A percentile compares a stretch with the other conserved stretches of the same genome.
These are phyloP conservation scores for Urocolius indicus DNA, from an alignment of 2,113 vertebrate genomes.

Conservation along the genomic window DNA sequence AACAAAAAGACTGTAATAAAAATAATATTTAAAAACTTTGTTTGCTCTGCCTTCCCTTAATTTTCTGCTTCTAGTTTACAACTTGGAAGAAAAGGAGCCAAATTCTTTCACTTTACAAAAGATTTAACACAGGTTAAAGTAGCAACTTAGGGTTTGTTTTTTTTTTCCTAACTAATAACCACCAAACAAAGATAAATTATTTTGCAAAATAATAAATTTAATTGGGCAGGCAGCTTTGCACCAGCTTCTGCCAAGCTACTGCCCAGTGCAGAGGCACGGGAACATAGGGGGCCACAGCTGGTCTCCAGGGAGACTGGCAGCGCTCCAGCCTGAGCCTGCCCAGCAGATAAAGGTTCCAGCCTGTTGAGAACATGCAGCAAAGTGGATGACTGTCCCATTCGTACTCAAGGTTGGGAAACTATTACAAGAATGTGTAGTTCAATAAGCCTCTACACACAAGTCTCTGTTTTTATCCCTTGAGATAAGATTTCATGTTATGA, in stretches of 20 bases:
- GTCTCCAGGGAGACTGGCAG: slow-evolving; percentile 8
- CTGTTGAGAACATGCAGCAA: slow-evolving; percentile 3
- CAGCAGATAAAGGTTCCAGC: slow-evolving; percentile 51
- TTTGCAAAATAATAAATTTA: slow-evolving; percentile 57
- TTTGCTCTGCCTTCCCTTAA: neutral
- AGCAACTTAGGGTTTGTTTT: slow-evolving; percentile 8
- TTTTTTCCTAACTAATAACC: slow-evolving; percentile 39
- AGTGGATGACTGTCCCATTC: slow-evolving; percentile 25
- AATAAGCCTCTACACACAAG: slow-evolving; percentile 37
- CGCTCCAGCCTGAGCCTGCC: neutral
- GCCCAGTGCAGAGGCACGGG: neutral
- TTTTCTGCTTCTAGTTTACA: slow-evolving; percentile 25
- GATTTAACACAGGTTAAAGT: slow-evolving; percentile 50
- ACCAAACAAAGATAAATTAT: slow-evolving; percentile 56
- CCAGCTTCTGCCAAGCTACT: neutral
- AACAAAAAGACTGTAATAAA: neutral
- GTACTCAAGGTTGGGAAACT: slow-evolving; percentile 27
- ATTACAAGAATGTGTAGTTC: slow-evolving; percentile 38
- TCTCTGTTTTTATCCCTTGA: slow-evolving; percentile 23
- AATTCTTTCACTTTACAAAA: slow-evolving; percentile 18
- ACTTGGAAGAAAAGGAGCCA: neutral
- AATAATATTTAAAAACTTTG: neutral
- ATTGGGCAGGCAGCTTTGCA: slow-evolving; percentile 42
- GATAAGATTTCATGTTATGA: slow-evolving; percentile 18
- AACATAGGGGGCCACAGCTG: neutral